Evolutionary conservation across 1,140 invertebrate genomes (phyloP).

Genomic region (Ganaspis sp.): DNA sequence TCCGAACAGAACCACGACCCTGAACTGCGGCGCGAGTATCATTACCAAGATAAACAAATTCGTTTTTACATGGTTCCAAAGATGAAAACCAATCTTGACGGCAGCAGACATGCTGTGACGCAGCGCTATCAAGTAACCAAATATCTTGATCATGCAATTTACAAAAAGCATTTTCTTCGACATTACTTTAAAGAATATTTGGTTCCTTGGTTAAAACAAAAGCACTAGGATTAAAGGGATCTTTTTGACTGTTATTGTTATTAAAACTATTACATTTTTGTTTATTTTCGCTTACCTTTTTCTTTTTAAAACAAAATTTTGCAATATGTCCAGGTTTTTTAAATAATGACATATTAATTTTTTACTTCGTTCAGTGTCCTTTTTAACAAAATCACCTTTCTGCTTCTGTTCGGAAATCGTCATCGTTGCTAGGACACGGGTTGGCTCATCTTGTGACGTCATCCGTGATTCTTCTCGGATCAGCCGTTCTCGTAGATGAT

Average conservation of each 20-base stretch:
- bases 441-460: not conserved
- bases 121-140: slow-evolving; percentile 52
- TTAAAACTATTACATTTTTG: not conserved
- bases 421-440: slow-evolving; percentile 39
- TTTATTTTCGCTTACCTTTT: slow-evolving; percentile 1
- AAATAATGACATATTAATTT: slow-evolving; percentile 35
- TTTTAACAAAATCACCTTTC: not conserved
- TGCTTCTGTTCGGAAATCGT: slow-evolving; percentile 10
- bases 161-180: not conserved
- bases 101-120: slow-evolving; percentile 48
- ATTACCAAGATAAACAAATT: slow-evolving; percentile 48
- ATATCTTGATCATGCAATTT: slow-evolving; percentile 24
- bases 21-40: slow-evolving; percentile 36
- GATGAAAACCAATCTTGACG: slow-evolving; percentile 49
- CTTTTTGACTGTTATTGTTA: not conserved
- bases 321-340: slow-evolving; percentile 37
- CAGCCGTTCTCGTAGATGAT: slow-evolving; percentile 18
- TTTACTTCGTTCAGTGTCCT: slow-evolving; percentile 5
- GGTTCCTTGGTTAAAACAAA: not conserved
- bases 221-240: not conserved
- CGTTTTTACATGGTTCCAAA: slow-evolving; percentile 31
- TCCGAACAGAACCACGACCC: slow-evolving; percentile 42
- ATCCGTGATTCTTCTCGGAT: slow-evolving; percentile 34
- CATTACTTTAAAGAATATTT: not conserved
- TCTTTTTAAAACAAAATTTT: slow-evolving; percentile 29